Base-by-base conservation (phyloP, 2,113 vertebrate species). In the Embiotoca jacksoni region DNA sequence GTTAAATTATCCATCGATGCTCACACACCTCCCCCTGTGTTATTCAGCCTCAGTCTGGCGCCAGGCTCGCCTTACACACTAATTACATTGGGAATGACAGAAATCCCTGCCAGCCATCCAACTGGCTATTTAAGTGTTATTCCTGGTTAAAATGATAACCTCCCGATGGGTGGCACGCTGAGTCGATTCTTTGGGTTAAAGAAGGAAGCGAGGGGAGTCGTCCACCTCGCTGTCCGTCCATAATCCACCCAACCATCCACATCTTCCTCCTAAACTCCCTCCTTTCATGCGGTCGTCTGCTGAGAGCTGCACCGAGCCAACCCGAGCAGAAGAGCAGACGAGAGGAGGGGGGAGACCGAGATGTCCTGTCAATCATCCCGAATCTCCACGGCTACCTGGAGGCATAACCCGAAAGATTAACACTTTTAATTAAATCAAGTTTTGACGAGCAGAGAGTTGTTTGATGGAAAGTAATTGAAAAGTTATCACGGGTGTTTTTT, bases 51-150 rank as follows among this genome's bases (percentile, higher is more conserved):
- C 0, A 46, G 67, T 39, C 72, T 66, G 75, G 75, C 33, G 47
- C 80, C 75, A 68, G 1, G 65, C 83, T 84, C 85, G 72, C 2
- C 65, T 87, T 75, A 78, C 83, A 70, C 83, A 52, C 81, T 88
- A 87, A 90, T 92, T 81, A 89, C 71, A 75, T 9, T 44, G 77
- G 75, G 73, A 89, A 83, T 78, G 77, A 85, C 78, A 89, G 76
- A 80, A 72, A 81, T 59, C 79, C 56, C 84, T 68, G 80, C 7
- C 39, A 60, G 57, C 39, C 73, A 16, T 44, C 32, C 32, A 15
- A 46, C 56, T 13, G 37, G 1, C 7, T 31, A 61, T 75, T 70
- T 15, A 16, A 57, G 37, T 65, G 62, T 82, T 85, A 78, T 84
- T 65, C 64, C 74, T 77, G 9, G 57, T 79, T 61, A 36, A 83